A percentile compares a stretch with the other conserved stretches of the same genome.
phyloP scores from a whole-genome alignment of 2,888 invertebrate species.

The Salticus scenicus region DNA sequence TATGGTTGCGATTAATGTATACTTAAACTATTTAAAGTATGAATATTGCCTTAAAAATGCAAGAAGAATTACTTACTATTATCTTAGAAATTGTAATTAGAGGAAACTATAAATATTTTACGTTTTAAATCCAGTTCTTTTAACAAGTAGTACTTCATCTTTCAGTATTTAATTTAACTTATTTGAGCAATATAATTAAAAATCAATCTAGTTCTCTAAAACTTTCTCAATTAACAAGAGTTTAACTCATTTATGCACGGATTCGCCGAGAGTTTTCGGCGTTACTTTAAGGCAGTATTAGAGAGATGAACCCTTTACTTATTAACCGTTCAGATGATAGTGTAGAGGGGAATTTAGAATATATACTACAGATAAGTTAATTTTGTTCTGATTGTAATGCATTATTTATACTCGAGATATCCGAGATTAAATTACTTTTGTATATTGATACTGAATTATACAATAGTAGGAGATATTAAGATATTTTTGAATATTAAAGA shows the following conservation, averaged over 20 bases:
- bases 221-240: neutral
- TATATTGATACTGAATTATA: too few relatives aligned
- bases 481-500: too few relatives aligned
- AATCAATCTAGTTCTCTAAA: neutral
- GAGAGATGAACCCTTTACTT: neutral
- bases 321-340: neutral
- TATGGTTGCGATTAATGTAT: too few relatives aligned
- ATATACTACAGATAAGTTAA: neutral
- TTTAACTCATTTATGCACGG: neutral
- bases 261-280: neutral
- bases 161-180: neutral
- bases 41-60: too few relatives aligned
- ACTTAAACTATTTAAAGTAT: too few relatives aligned
- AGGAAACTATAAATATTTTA: too few relatives aligned
- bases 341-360: neutral
- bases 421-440: too few relatives aligned
- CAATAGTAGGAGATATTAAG: too few relatives aligned
- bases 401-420: neutral
- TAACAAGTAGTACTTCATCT: neutral
- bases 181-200: neutral
- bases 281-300: neutral
- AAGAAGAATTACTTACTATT: too few relatives aligned
- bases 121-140: too few relatives aligned
- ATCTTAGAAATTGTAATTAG: too few relatives aligned
- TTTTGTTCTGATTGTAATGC: neutral